These are phyloP conservation scores for Volucella inanis DNA, from an alignment of 2,888 invertebrate genomes.

Conservation along the genomic window DNA sequence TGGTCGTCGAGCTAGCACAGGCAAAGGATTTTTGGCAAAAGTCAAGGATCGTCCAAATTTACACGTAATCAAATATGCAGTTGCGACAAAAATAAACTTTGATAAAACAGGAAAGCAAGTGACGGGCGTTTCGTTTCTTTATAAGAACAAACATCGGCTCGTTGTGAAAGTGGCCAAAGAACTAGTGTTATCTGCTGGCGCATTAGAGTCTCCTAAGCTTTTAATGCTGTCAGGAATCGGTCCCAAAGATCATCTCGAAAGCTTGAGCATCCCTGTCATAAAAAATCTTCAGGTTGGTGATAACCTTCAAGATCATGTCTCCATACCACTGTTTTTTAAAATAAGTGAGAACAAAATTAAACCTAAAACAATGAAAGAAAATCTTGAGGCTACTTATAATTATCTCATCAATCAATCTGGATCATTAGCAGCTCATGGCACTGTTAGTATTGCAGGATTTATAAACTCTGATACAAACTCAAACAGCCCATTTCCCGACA, in stretches of 20 bases:
- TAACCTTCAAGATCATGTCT: slow-evolving; percentile 91
- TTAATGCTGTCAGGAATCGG: slow-evolving; percentile 82
- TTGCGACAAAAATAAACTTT: slow-evolving; percentile 85
- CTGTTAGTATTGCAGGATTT: slow-evolving; percentile 84
- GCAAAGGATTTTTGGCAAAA: slow-evolving; percentile 87
- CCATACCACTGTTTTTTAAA: slow-evolving; percentile 82
- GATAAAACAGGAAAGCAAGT: slow-evolving; percentile 83
- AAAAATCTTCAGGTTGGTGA: slow-evolving; percentile 85
- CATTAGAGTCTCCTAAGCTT: slow-evolving; percentile 80
- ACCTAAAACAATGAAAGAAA: slow-evolving; percentile 77
- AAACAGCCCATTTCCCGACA: slow-evolving; percentile 84
- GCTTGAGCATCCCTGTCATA: slow-evolving; percentile 76
- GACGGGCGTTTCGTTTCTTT: slow-evolving; percentile 83
- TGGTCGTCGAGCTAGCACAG: slow-evolving; percentile 89
- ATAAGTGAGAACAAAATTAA: slow-evolving; percentile 80
- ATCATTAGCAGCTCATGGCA: slow-evolving; percentile 82
- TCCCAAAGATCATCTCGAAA: slow-evolving; percentile 76
- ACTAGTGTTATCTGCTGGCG: slow-evolving; percentile 80
- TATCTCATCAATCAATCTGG: slow-evolving; percentile 84
- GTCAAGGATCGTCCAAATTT: slow-evolving; percentile 85
- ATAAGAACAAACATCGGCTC: slow-evolving; percentile 82
- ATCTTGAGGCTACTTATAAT: slow-evolving; percentile 79
- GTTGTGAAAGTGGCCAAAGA: slow-evolving; percentile 77
- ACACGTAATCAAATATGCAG: slow-evolving; percentile 85
- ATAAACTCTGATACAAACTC: slow-evolving; percentile 84